These are phyloP conservation scores for Cyclura pinguis DNA, from an alignment of 2,797 vertebrate genomes.

Conservation along the genomic window DNA sequence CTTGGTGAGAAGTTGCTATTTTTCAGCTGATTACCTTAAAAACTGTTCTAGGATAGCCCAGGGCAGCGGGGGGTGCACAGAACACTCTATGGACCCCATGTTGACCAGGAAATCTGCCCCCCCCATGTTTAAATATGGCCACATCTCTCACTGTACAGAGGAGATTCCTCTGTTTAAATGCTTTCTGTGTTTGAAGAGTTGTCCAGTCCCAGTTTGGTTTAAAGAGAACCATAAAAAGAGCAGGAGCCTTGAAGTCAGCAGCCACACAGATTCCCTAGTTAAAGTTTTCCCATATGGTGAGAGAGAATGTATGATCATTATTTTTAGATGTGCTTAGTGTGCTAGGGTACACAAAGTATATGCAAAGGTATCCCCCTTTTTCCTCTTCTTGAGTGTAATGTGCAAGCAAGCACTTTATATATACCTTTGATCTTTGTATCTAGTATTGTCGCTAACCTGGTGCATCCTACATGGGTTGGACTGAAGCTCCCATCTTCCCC, in stretches of 20 bases:
- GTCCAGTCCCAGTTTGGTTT: neutral
- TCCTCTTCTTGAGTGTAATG: neutral
- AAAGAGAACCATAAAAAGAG: too few relatives aligned
- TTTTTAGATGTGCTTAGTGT: neutral
- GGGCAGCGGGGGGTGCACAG: too few relatives aligned
- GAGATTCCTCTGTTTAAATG: neutral
- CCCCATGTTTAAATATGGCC: too few relatives aligned
- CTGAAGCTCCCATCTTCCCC: neutral
- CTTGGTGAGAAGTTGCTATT: too few relatives aligned
- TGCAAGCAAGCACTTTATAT: neutral
- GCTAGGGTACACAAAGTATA: too few relatives aligned
- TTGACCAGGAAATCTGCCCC: too few relatives aligned
- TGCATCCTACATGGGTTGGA: neutral
- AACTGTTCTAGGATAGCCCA: too few relatives aligned
- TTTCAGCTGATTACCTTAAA: too few relatives aligned
- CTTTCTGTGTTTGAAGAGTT: neutral
- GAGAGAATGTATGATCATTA: neutral
- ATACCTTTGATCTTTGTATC: too few relatives aligned
- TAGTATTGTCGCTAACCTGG: neutral
- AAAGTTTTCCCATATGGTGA: neutral
- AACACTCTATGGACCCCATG: too few relatives aligned
- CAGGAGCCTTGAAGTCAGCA: neutral
- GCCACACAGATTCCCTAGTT: neutral
- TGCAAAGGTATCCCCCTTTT: neutral
- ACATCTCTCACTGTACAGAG: neutral